Evolutionary conservation across 2,113 vertebrate species (phyloP).

Genomic region (Dipodomys spectabilis): DNA sequence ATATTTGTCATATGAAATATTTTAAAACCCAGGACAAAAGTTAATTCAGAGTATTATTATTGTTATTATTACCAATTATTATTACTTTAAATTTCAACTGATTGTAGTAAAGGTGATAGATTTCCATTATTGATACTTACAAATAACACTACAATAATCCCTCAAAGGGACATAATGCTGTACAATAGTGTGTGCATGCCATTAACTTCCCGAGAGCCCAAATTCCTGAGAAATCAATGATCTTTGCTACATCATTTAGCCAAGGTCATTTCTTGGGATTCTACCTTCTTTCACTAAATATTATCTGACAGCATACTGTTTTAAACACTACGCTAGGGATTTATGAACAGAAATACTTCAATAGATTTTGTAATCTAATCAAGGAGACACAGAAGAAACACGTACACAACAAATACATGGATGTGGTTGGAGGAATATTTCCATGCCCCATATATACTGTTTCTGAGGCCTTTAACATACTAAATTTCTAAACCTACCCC

Average conservation of each 20-base stretch:
- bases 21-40: conserved; percentile 23
- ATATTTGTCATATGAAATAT: conserved; percentile 34
- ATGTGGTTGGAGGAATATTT: not conserved
- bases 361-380: not conserved
- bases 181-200: not conserved
- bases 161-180: not conserved
- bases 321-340: not conserved
- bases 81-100: conserved; percentile 50
- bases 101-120: not conserved
- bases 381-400: not conserved
- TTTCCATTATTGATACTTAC: conserved; percentile 16
- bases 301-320: not conserved
- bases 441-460: not conserved
- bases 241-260: not conserved
- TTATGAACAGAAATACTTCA: not conserved
- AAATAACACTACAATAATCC: not conserved
- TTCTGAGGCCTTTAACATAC: not conserved
- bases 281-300: not conserved
- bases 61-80: conserved; percentile 42
- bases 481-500: not conserved
- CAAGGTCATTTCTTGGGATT: not conserved
- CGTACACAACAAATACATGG: not conserved
- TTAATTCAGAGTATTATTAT: conserved; percentile 28
- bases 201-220: too few relatives aligned
- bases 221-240: not conserved